Base-by-base conservation (phyloP, 2,113 vertebrate species). In the Salminus brasiliensis region DNA sequence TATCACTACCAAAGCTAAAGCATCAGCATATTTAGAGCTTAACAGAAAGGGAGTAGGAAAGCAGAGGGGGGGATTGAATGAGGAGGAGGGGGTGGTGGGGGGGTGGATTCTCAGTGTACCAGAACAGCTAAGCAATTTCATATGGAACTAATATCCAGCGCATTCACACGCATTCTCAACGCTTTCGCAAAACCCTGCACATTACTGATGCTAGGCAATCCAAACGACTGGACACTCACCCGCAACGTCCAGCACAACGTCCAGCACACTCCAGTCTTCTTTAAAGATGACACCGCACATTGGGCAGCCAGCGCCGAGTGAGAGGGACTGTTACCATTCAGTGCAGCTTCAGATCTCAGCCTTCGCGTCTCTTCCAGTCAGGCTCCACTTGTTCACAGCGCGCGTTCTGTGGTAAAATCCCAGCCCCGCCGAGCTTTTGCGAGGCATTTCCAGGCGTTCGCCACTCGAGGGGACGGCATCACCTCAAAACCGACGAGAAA, bases 321-420 rank as follows among this genome's bases (percentile, higher is more conserved):
- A 89, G 85, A 84, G 79, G 80, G 83, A 83, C 84, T 91, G 72
- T 85, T 87, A 84, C 88, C 81, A 80, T 85, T 81, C 72, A 81
- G 75, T 72, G 68, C 73, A 83, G 57, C 76, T 82, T 91, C 89
- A 86, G 81, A 87, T 92, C 88, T 92, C 91, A 91, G 84, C 89
- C 91, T 85, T 90, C 83, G 89, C 85, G 89, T 86, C 87, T 89
- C 86, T 88, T 87, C 86, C 84, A 86, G 86, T 91, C 87, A 80
- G 88, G 86, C 85, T 90, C 86, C 88, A 86, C 89, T 90, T 91
- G 88, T 89, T 90, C 89, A 80, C 83, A 88, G 79, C 88, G 86
- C 86, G 86, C 82, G 79, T 86, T 88, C 78, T 85, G 82, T 85
- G 88, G 85, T 82, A 88, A 74, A 86, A 87, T 87, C 90, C 92